These are phyloP conservation scores for Mizuhopecten yessoensis DNA, from an alignment of 1,140 invertebrate species.

Conservation along the genomic window DNA sequence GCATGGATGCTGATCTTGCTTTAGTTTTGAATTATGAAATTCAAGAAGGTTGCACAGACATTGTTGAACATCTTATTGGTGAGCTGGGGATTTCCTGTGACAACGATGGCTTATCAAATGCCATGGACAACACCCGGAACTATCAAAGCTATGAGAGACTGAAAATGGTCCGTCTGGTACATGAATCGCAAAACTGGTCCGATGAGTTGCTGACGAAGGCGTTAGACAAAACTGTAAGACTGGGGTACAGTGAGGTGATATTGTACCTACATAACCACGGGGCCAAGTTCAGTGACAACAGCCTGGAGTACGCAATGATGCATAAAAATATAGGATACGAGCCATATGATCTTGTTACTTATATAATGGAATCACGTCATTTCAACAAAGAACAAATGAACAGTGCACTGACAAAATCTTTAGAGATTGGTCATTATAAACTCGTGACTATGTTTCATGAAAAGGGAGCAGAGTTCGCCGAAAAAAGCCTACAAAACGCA, in stretches of 20 bases:
- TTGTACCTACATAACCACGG: background rate
- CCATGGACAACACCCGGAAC: background rate
- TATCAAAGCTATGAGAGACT: background rate
- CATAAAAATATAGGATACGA: background rate
- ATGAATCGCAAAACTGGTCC: background rate
- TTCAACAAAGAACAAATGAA: background rate
- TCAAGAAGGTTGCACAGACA: background rate
- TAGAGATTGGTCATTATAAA: background rate
- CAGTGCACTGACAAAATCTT: background rate
- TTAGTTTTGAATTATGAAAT: background rate
- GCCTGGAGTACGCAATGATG: background rate
- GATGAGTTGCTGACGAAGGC: background rate
- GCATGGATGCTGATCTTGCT: background rate
- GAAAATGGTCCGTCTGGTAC: background rate
- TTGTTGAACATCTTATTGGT: background rate
- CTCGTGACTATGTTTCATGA: background rate
- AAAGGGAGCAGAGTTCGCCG: background rate
- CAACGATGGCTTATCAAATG: slow-evolving; percentile 7
- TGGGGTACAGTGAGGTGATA: background rate
- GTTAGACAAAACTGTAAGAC: background rate
- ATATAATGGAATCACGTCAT: background rate
- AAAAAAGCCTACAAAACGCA: background rate
- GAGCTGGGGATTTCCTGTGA: background rate
- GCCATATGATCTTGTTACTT: background rate
- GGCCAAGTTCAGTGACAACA: background rate